phyloP scores from a whole-genome alignment of 2,797 vertebrate species.

The Coreius guichenoti region DNA sequence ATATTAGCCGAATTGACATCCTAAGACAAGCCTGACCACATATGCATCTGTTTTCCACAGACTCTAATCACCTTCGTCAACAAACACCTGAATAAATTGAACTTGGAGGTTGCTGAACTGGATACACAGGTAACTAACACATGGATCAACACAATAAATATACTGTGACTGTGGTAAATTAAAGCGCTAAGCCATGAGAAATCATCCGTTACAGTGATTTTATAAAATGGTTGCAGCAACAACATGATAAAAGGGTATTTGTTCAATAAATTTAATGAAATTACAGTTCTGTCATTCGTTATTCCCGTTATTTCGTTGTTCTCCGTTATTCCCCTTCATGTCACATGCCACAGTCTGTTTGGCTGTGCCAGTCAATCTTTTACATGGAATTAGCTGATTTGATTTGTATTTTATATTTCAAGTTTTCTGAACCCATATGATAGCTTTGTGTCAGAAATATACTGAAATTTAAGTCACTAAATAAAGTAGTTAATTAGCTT shows the following conservation, averaged over 20 bases:
- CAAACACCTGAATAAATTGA: conserved; percentile 97
- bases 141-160: not conserved
- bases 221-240: not conserved
- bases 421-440: not conserved
- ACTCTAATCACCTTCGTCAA: conserved; percentile 98
- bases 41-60: conserved; percentile 69
- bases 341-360: not conserved
- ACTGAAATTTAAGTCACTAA: not conserved
- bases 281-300: not conserved
- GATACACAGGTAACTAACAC: conserved; percentile 92
- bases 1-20: not conserved
- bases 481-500: not conserved
- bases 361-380: not conserved
- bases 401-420: not conserved
- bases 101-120: conserved; percentile 95
- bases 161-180: not conserved
- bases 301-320: too few species aligned
- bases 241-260: not conserved
- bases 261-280: not conserved
- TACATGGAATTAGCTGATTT: not conserved
- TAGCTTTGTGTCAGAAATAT: not conserved
- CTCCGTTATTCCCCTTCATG: not conserved
- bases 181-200: not conserved
- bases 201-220: not conserved
- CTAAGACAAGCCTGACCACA: conserved; percentile 10